Conservation (phyloP, 2,113 vertebrate species). For the Taxidea taxus region DNA sequence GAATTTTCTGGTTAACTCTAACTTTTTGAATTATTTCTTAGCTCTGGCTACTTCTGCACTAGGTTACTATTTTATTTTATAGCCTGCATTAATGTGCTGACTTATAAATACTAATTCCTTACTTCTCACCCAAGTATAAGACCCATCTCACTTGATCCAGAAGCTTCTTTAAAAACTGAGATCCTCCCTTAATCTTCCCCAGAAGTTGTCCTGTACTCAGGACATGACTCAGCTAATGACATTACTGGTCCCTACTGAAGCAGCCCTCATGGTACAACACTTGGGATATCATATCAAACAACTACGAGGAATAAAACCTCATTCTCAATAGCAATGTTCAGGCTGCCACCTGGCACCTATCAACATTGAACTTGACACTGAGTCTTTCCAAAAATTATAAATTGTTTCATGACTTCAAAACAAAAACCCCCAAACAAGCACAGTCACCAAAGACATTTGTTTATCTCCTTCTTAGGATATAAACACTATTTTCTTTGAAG, state of each 20-base stretch:
- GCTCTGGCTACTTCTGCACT: slow-evolving; percentile 17
- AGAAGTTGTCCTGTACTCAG: not conserved
- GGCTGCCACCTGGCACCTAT: not conserved
- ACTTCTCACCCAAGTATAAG: not conserved
- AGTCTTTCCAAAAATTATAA: slow-evolving; percentile 47
- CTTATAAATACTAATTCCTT: not conserved
- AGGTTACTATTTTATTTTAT: slow-evolving; percentile 22
- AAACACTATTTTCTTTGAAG: slow-evolving; percentile 21
- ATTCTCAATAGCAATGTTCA: not conserved
- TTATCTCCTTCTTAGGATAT: not conserved
- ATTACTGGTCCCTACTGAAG: not conserved
- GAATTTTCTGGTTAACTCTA: not conserved
- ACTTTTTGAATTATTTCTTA: slow-evolving; percentile 31
- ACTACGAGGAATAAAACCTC: not conserved
- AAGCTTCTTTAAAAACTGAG: not conserved
- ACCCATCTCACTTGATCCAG: not conserved
- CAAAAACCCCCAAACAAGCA: not conserved
- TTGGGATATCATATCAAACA: not conserved
- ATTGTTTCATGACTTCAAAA: slow-evolving; percentile 37
- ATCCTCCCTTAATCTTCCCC: not conserved
- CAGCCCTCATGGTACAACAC: not conserved
- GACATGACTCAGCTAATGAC: not conserved
- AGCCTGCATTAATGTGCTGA: not conserved
- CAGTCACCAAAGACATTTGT: not conserved
- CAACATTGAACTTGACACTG: not conserved